Base-by-base conservation (phyloP, 2,797 vertebrate genomes). In the Malurus leucopterus region DNA sequence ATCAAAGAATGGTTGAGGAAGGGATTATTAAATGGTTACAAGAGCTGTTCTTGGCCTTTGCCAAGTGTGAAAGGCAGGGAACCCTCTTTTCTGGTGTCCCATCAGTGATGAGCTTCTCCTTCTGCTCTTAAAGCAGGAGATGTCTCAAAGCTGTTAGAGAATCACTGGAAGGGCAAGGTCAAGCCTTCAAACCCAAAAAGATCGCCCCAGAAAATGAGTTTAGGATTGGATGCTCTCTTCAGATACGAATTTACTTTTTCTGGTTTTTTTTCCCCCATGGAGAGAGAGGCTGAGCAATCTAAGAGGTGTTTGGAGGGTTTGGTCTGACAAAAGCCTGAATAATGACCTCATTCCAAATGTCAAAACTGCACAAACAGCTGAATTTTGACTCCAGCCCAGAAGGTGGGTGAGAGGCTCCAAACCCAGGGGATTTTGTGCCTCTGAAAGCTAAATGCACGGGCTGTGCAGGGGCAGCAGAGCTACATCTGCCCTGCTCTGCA, bases 231-330 rank as follows among this genome's bases (percentile, higher is more conserved):
- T 84, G 12, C 15, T 38, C 38, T 63, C 24, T 47, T 85, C 23
- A n/a, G 8, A 49, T 26, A 40, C 0, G 0, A 29, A 23, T 79
- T 62, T 55, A 16, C 11, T 8, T 47, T 32, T 53, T 21, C 11
- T 9, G 2, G 17, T 18, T 54, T 43, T 29, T 47, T 40, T 13
- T 5, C 2, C 1, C 0, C 18, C 13, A n/a, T 3, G 22, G 29
- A 7, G 40, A 67, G 57, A 59, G 22, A 11, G 57, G 63, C 59
- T 85, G 72, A 67, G 23, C 20, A 51, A 44, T 41, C 29, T 26
- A 58, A 63, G 61, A 74, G 27, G 36, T n/a, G 17, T 57, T 62
- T 76, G 23, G 19, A 62, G 58, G 17, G 19, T 70, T 79, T 70
- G 38, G 4, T 51, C 65, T 59, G 32, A 63, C 36, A 50, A 67